These are phyloP conservation scores for Microtus richardsoni DNA, from an alignment of 2,113 vertebrate genomes.

Conservation along the genomic window DNA sequence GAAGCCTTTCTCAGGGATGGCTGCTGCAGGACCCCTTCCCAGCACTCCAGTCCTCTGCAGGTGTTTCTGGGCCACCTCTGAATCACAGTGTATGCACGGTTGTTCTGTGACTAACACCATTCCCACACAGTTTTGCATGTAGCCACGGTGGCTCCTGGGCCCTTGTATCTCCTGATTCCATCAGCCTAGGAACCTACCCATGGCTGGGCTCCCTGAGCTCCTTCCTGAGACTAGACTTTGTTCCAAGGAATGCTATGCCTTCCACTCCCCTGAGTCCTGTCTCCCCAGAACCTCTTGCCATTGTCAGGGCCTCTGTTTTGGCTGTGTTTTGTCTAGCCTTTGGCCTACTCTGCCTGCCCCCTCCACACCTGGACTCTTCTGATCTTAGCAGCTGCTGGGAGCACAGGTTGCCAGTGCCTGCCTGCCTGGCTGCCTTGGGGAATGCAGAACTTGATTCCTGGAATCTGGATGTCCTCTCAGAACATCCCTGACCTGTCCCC, in stretches of 20 bases:
- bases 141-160: not conserved
- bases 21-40: not conserved
- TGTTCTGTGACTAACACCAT: not conserved
- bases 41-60: not conserved
- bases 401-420: not conserved
- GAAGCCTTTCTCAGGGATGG: no score
- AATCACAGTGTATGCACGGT: not conserved
- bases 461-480: not conserved
- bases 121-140: not conserved
- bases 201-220: not conserved
- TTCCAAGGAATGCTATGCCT: not conserved
- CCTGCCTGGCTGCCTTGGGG: not conserved
- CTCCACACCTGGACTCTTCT: not conserved
- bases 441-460: not conserved
- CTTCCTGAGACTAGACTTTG: not conserved
- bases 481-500: not conserved
- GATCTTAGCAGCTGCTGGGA: not conserved
- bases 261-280: no score
- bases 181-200: not conserved
- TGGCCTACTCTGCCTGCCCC: not conserved
- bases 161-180: not conserved
- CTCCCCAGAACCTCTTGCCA: accelerated
- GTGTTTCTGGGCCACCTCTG: not conserved
- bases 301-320: not conserved
- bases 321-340: not conserved